Base-by-base conservation (phyloP, 2,888 invertebrate species). In the Phyto melanocephala region DNA sequence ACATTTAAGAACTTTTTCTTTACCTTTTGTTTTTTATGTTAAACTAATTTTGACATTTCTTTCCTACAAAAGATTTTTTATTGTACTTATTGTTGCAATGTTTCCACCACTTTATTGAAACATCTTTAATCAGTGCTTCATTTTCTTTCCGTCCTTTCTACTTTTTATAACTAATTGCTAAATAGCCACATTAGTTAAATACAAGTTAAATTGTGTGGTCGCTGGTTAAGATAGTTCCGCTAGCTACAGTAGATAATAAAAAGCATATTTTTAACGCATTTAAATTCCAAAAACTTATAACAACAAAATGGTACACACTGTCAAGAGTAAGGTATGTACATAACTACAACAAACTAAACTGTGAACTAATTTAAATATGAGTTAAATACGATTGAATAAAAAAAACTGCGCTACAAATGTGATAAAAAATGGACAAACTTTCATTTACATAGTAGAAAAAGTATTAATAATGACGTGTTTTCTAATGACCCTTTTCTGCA, bases 291-390 rank as follows among this genome's bases (percentile, higher is more conserved):
- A 15, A 68, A 60, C 62, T 58, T 40, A 77, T 45, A 56, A 54
- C 60, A 70, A 79, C 79, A 89, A 88, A 87, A 90, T 90, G 89
- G 90, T 90, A 85, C 88, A 90, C 86, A 75, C 86, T 72, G 88
- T 90, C 20, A 89, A 89, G 85, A 87, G 85, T 86, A 85, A 85
- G 87, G 90, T 90, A 86, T 88, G 90, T 86, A 67, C n/a, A 37
- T 22, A 24, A 42, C 42, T 42, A 22, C 62, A 45, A 42, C 24
- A 42, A 42, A 22, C 40, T 13, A 28, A 70, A 50, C 4, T 47
- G 24, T 15, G 20, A 42, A 60, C 8, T 22, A 20, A 5, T 4
- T 6, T 28, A 35, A 35, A 24, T 70, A 63, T 35, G 47, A 62
- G 68, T 52, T 60, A 10, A 68, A 54, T 74, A 37, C 17, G 52